Percentiles rank a stretch among this genome's conserved stretches.
Conservation (phyloP, 2,888 invertebrate species). For the Tetrapedia diversipes region DNA sequence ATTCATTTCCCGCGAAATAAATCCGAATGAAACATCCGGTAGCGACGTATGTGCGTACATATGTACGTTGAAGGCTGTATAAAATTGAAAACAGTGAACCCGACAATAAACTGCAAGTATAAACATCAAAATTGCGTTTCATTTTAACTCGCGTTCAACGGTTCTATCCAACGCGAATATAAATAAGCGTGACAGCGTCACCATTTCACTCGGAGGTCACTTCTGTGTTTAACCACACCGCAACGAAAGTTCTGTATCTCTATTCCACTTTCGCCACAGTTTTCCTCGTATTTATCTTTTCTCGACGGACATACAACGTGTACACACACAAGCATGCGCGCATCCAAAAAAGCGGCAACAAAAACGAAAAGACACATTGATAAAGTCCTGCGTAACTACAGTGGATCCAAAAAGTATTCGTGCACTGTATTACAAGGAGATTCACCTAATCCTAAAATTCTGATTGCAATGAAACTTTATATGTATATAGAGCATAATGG, state of each 20-base stretch:
- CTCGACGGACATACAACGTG: background rate
- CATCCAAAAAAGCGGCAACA: background rate
- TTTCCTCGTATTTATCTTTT: conserved; percentile 7
- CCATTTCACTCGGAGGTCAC: background rate
- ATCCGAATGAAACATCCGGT: background rate
- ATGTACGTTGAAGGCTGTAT: background rate
- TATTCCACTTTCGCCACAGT: background rate
- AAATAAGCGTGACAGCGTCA: background rate
- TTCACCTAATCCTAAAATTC: no score
- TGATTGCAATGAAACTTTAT: no score
- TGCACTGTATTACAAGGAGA: no score
- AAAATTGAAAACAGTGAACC: background rate
- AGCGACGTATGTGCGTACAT: no score
- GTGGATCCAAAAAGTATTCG: no score
- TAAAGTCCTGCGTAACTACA: conserved; percentile 16
- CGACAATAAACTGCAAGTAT: background rate
- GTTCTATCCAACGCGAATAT: background rate
- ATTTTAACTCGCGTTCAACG: background rate
- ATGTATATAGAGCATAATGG: no score
- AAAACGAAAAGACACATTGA: background rate
- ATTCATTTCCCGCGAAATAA: background rate
- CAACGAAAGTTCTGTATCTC: background rate
- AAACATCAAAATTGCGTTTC: background rate
- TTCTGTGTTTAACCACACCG: background rate
- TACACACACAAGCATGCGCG: background rate